These are phyloP conservation scores for Urechis unicinctus DNA, from an alignment of 2,888 invertebrate genomes.

Conservation along the genomic window DNA sequence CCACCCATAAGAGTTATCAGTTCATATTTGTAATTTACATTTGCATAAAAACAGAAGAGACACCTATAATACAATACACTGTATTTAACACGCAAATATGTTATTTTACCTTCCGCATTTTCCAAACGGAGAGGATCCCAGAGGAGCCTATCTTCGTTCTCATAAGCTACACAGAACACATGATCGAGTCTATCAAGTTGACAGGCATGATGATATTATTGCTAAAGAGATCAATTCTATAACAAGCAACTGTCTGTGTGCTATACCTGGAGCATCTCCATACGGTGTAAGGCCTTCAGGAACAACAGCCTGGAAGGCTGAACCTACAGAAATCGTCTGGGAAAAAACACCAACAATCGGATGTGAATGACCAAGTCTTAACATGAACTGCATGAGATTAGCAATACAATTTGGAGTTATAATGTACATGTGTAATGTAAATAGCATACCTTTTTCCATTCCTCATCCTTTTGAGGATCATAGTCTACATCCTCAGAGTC, in stretches of 20 bases:
- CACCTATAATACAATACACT: no score
- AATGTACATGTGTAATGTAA: no score
- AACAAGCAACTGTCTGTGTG: no score
- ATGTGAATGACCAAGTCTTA: no score
- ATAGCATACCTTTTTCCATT: slow-evolving; percentile 67
- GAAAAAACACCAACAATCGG: slow-evolving; percentile 16
- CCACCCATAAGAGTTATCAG: no score
- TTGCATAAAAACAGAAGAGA: no score
- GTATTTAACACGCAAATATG: neutral
- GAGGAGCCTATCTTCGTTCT: slow-evolving; percentile 83
- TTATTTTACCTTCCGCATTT: slow-evolving; percentile 34
- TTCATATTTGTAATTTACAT: no score
- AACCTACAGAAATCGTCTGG: slow-evolving; percentile 87
- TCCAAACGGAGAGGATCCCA: slow-evolving; percentile 79
- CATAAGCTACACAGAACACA: slow-evolving; percentile 31
- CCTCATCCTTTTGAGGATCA: slow-evolving; percentile 42
- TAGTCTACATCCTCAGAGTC: slow-evolving; percentile 40
- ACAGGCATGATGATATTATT: no score
- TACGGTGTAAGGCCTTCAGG: slow-evolving; percentile 87
- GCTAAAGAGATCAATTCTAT: no score
- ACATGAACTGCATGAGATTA: no score
- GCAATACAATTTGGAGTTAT: no score
- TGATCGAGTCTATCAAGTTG: neutral
- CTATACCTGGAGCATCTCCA: slow-evolving; percentile 69
- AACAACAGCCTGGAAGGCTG: slow-evolving; percentile 86